Percentiles rank a stretch among this genome's conserved stretches.
Evolutionary conservation across 2,888 invertebrate species (phyloP).

Genomic region (Ophioninae sp.): DNA sequence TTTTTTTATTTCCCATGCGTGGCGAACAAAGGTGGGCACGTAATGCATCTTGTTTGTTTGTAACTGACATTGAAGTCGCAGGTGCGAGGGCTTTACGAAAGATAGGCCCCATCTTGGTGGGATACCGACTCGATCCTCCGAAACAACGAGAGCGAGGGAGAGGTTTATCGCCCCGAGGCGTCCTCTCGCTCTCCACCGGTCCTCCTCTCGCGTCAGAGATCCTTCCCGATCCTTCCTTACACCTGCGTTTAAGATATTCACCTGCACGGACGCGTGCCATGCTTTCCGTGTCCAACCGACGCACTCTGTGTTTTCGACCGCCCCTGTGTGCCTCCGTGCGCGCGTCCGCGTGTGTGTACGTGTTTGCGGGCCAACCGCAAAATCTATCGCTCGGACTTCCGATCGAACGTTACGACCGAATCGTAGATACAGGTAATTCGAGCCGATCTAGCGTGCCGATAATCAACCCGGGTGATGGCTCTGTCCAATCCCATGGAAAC

Average conservation of each 20-base stretch:
- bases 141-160: conserved; percentile 37
- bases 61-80: conserved; percentile 63
- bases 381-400: conserved; percentile 19
- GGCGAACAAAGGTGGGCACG: conserved; percentile 27
- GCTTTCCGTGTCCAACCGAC: conserved; percentile 43
- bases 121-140: conserved; percentile 46
- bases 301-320: too few relatives aligned
- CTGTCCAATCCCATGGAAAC: conserved; percentile 27
- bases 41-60: conserved; percentile 56
- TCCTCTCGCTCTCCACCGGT: conserved; percentile 42
- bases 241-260: conserved; percentile 77
- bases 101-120: conserved; percentile 58
- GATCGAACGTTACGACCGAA: conserved; percentile 37
- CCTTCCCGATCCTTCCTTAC: conserved; percentile 73
- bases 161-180: conserved; percentile 44
- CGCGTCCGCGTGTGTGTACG: neutral
- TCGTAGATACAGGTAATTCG: neutral
- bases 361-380: conserved; percentile 4
- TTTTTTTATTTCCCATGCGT: conserved; percentile 1
- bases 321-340: too few relatives aligned
- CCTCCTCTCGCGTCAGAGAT: conserved; percentile 54
- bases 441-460: conserved; percentile 47
- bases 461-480: conserved; percentile 45
- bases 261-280: conserved; percentile 73
- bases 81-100: conserved; percentile 55